phyloP scores from a whole-genome alignment of 2,888 invertebrate genomes.

The Eupithecia insigniata region DNA sequence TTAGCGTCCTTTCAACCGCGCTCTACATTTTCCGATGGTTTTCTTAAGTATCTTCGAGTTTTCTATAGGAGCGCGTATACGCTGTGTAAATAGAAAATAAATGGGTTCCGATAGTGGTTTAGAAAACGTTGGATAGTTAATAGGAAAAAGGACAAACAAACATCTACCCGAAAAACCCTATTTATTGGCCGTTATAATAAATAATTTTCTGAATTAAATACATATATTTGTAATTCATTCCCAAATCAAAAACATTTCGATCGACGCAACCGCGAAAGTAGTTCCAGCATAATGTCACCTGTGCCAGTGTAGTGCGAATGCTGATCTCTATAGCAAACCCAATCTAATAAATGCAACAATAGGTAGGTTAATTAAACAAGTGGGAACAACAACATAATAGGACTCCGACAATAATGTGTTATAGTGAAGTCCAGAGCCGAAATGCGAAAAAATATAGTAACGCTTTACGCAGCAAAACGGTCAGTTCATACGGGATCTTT shows the following conservation, averaged over 20 bases:
- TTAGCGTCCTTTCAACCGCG: constrained; percentile 71
- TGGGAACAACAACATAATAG: neutral
- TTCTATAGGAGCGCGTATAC: constrained; percentile 41
- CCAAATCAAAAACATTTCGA: neutral
- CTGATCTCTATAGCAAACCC: neutral
- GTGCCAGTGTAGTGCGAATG: neutral
- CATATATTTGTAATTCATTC: neutral
- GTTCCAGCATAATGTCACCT: neutral
- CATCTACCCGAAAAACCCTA: neutral
- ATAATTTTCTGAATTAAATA: neutral
- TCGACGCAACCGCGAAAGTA: neutral
- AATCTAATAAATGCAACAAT: neutral
- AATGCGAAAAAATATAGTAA: neutral
- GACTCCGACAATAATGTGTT: neutral
- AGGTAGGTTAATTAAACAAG: neutral
- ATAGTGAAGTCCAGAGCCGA: neutral
- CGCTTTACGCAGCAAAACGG: neutral
- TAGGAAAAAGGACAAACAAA: neutral
- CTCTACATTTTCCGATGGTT: constrained; percentile 61
- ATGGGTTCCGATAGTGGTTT: constrained; percentile 16
- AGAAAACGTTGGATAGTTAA: neutral
- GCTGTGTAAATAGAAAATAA: constrained; percentile 33
- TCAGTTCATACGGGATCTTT: neutral
- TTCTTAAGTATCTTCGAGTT: constrained; percentile 61
- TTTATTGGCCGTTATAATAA: neutral